A percentile compares a stretch with the other conserved stretches of the same genome.
Conservation (phyloP, 2,888 invertebrate genomes). For the Drosophila cognata region DNA sequence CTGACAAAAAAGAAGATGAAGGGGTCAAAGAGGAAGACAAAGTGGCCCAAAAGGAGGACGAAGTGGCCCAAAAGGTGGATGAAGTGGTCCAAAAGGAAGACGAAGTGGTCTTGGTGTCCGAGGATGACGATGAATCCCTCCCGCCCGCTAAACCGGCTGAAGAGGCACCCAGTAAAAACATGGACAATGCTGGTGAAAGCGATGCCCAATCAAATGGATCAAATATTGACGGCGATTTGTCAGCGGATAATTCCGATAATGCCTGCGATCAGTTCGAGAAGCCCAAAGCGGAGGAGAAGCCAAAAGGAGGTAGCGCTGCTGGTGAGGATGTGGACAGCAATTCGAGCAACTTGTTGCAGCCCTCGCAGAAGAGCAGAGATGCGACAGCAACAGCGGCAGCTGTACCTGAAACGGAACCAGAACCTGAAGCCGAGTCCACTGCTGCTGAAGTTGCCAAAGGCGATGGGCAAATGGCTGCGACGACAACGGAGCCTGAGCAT, state of each 20-base stretch:
- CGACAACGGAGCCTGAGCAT: constrained; percentile 25
- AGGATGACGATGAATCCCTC: constrained; percentile 65
- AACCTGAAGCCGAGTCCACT: constrained; percentile 12
- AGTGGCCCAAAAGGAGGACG: neutral
- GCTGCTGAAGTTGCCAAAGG: constrained; percentile 10
- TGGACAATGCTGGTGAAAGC: neutral
- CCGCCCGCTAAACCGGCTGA: constrained; percentile 2
- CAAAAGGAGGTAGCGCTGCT: constrained; percentile 14
- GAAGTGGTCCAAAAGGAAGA: constrained; percentile 44
- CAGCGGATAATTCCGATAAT: constrained; percentile 82
- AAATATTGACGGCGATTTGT: constrained; percentile 29
- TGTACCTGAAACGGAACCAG: constrained; percentile 22
- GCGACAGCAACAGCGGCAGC: constrained; percentile 29
- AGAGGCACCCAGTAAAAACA: constrained; percentile 7
- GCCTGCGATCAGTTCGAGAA: constrained; percentile 82
- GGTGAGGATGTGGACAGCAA: constrained; percentile 75
- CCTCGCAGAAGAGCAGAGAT: constrained; percentile 56
- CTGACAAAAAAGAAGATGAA: constrained; percentile 28
- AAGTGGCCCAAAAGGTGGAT: neutral
- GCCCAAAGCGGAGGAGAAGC: constrained; percentile 40
- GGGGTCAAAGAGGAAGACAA: neutral
- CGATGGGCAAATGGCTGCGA: constrained; percentile 19
- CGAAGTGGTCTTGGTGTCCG: constrained; percentile 69
- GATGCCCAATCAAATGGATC: constrained; percentile 11
- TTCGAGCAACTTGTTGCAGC: constrained; percentile 80